Base-by-base conservation (phyloP, 2,888 invertebrate genomes). In the Torymus tubicola region DNA sequence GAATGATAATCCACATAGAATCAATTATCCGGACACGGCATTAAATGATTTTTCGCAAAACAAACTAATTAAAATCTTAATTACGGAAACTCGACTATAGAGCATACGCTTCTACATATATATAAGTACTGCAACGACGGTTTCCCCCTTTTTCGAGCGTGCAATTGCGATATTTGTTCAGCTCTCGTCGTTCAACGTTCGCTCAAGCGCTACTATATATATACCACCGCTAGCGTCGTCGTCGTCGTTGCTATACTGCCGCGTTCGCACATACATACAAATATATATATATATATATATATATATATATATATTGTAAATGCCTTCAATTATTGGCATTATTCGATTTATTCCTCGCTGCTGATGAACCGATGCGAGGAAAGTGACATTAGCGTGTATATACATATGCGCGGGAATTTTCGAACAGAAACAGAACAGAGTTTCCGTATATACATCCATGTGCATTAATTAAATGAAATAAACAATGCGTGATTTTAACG, bases 11-110 rank as follows among this genome's bases (percentile, higher is more conserved):
- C 52, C 50, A 58, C 50, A 57, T 58, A 71, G 55, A 55, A 76
- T 55, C 50, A 76, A 69, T 69, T 57, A 69, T 50, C 11, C 8
- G 31, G 24, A 24, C 21, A n/a, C 21, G n/a, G 42, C 16, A n/a
- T 14, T 77, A 50, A 53, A 64, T 64, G 73, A 57, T 57, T 71
- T 57, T 53, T 21, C 42, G 42, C 18, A 68, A 52, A 18, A 75
- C 64, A 64, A 80, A 70, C 75, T 70, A 75, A 80, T 80, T 80
- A 75, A 77, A 81, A 69, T 73, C 72, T 72, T 77, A 68, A 81
- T 77, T 72, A 76, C 68, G 76, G 42, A 64, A 65, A 55, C 16
- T 52, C 60, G 64, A 3, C 21, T 10, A 2, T 2, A n/a, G 16
- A 53, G n/a, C 11, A 2, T 24, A 8, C 53, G n/a, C 31, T 21